Percentiles rank a stretch among this genome's conserved stretches.
Conservation (phyloP, 2,888 invertebrate species). For the Petrolisthes cinctipes region DNA sequence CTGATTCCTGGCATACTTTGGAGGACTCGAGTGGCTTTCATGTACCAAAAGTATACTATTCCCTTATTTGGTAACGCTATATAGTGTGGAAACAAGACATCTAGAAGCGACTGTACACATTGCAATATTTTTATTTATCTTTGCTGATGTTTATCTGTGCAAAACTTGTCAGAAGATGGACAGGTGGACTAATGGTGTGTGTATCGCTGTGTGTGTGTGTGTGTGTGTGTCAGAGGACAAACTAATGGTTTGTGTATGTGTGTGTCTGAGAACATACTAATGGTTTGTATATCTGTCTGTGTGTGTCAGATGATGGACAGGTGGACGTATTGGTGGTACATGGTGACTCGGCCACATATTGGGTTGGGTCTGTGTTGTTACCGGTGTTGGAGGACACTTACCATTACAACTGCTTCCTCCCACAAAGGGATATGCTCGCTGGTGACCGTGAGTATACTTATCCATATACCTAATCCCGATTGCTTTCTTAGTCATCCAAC, state of each 20-base stretch:
- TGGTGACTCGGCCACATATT: slow-evolving; percentile 29
- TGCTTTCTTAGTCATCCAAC: too few species aligned
- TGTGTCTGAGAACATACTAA: background rate
- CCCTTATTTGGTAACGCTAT: too few species aligned
- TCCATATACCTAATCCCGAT: too few species aligned
- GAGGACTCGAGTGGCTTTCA: too few species aligned
- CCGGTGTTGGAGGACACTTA: slow-evolving; percentile 31
- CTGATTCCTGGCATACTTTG: too few species aligned
- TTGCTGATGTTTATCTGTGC: too few species aligned
- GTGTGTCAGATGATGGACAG: slow-evolving; percentile 14
- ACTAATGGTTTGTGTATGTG: background rate
- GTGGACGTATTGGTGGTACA: slow-evolving; percentile 50
- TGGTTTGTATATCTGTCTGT: background rate
- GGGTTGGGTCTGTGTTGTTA: slow-evolving; percentile 42
- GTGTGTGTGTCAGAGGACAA: background rate
- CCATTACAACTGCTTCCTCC: slow-evolving; percentile 47
- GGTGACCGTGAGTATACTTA: slow-evolving; percentile 31
- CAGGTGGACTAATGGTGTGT: background rate
- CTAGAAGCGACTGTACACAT: too few species aligned
- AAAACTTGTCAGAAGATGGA: background rate
- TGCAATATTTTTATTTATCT: too few species aligned
- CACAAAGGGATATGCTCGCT: slow-evolving; percentile 42
- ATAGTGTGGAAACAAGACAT: too few species aligned
- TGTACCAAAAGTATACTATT: background rate
- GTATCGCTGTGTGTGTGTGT: slow-evolving; percentile 7